Percentiles rank a stretch among this genome's conserved stretches.
Conservation (phyloP, 2,888 invertebrate species). For the Mimumesa dahlbomi region DNA sequence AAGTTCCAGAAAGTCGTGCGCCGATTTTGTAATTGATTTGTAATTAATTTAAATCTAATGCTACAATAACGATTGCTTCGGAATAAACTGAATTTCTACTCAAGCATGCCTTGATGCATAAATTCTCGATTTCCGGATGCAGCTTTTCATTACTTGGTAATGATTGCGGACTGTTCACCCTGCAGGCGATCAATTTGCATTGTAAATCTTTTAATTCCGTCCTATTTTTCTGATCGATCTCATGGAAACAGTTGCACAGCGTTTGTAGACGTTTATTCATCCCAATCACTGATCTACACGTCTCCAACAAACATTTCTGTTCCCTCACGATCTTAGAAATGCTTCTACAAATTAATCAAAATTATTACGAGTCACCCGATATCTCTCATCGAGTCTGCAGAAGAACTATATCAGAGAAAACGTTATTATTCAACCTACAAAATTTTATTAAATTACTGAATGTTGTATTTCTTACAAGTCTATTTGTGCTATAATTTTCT, state of each 20-base stretch:
- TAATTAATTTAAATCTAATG: too few species aligned
- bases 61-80: too few species aligned
- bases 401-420: too few species aligned
- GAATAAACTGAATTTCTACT: too few species aligned
- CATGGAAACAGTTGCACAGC: slow-evolving; percentile 63
- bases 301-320: slow-evolving; percentile 67
- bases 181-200: slow-evolving; percentile 44
- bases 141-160: not conserved
- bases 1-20: too few species aligned
- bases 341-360: too few species aligned
- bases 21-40: too few species aligned
- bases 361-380: too few species aligned
- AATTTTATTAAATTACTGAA: too few species aligned
- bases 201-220: slow-evolving; percentile 59
- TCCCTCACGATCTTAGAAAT: slow-evolving; percentile 72
- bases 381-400: too few species aligned
- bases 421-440: too few species aligned
- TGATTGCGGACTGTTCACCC: not conserved
- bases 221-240: slow-evolving; percentile 62
- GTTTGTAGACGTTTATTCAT: slow-evolving; percentile 71
- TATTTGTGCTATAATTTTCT: slow-evolving; percentile 36
- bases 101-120: slow-evolving; percentile 36
- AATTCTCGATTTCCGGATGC: slow-evolving; percentile 34
- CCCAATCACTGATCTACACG: slow-evolving; percentile 55
- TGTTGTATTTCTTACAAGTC: too few species aligned